Evolutionary conservation across 2,797 vertebrate species (phyloP), one percentile per base, ranked within the genome.

Genomic region (Bucorvus abyssinicus): DNA sequence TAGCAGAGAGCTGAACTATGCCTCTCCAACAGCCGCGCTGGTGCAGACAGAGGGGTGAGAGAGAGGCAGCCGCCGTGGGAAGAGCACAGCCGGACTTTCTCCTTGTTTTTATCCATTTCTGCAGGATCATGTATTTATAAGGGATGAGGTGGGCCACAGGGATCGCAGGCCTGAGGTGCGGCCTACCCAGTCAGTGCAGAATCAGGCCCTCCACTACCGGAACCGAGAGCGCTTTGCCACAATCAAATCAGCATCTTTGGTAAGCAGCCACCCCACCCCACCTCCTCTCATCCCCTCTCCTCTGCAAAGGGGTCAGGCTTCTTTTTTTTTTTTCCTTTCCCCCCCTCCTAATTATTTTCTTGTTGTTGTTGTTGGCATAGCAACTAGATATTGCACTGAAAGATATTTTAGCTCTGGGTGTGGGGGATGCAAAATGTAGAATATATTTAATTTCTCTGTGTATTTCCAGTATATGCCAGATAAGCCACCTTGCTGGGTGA

Each of bases 171-270:
- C 98, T 94, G 99, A 99, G 96, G 98, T 98, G 97, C 98, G 98
- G 96, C 98, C 98, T 93, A 98, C 98, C 93, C 98, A 98, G 93
- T 99, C 98, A 44, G 99, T 99, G 98, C 98, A 98, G 97, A 98
- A 98, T 98, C 99, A 98, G 98, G 98, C 98, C 97, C 99, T 99
- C 96, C 99, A 99, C 98, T 99, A 99, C 98, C 99, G 99, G 98
- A 99, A 98, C 98, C 98, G 99, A 95, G 98, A 99, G 96, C 99
- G 99, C 97, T 99, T 99, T 97, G 99, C 99, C 97, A 99, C 99
- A 97, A 99, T 99, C 97, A 99, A 99, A 98, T 99, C 99, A 87
- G 99, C 99, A 92, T 99, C 99, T 96, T 98, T 99, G 98, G 99
- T 99, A 98, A 98, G 99, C 98, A 94, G 93, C 96, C 94, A 92